A percentile compares a stretch with the other conserved stretches of the same genome.
Conservation (phyloP, 2,888 invertebrate genomes). For the Oasisia sp. region DNA sequence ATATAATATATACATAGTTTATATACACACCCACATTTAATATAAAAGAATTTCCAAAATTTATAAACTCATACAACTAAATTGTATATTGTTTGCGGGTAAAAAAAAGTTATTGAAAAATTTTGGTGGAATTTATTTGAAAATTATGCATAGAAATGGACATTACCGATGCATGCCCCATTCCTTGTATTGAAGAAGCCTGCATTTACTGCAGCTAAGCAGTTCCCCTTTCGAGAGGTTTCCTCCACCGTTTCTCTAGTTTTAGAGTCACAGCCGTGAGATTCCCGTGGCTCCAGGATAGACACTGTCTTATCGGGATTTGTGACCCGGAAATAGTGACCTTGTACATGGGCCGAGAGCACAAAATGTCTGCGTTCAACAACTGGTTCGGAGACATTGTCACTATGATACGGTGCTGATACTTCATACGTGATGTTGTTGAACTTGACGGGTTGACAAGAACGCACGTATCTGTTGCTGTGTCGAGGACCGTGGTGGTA, state of each 20-base stretch:
- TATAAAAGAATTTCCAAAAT: neutral
- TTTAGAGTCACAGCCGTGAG: slow-evolving; percentile 53
- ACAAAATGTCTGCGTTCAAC: slow-evolving; percentile 29
- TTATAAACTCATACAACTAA: neutral
- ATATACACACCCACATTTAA: too few relatives aligned
- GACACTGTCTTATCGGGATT: slow-evolving; percentile 59
- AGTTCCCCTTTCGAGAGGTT: slow-evolving; percentile 51
- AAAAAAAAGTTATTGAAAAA: neutral
- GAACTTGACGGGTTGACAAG: slow-evolving; percentile 54
- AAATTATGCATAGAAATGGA: neutral
- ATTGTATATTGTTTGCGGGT: neutral
- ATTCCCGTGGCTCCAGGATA: slow-evolving; percentile 59
- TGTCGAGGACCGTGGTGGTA: slow-evolving; percentile 47
- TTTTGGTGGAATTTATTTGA: neutral
- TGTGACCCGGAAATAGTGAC: slow-evolving; percentile 45
- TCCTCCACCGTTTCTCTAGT: slow-evolving; percentile 52
- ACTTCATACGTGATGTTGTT: slow-evolving; percentile 52
- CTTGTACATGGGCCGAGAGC: slow-evolving; percentile 24
- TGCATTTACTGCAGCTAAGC: slow-evolving; percentile 63
- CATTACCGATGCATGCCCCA: slow-evolving; percentile 60
- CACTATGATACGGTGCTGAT: slow-evolving; percentile 39
- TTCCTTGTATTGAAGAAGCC: slow-evolving; percentile 63
- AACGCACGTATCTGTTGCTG: slow-evolving; percentile 48
- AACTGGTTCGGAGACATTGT: slow-evolving; percentile 26
- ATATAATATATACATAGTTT: too few relatives aligned